These are phyloP conservation scores for Eurystomus gularis DNA, from an alignment of 2,113 vertebrate genomes.

Conservation along the genomic window DNA sequence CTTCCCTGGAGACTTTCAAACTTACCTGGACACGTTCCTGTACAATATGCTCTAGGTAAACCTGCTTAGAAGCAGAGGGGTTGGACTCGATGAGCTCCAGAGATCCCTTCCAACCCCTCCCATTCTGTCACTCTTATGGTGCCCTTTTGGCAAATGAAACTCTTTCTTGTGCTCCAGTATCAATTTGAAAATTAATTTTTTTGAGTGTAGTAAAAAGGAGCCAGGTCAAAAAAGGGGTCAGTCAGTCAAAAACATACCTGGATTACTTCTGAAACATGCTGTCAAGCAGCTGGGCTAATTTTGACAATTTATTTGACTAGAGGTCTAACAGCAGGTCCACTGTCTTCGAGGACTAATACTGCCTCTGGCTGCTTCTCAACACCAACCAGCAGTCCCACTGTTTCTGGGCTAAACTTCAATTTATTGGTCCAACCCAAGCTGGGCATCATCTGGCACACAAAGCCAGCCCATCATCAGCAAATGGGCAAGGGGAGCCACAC, in stretches of 20 bases:
- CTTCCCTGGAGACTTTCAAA: too few relatives aligned
- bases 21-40: too few relatives aligned
- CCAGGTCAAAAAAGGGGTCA: neutral
- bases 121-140: neutral
- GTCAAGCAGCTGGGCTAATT: neutral
- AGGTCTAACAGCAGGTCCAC: neutral
- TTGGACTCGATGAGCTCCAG: too few relatives aligned
- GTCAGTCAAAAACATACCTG: neutral
- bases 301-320: neutral
- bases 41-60: too few relatives aligned
- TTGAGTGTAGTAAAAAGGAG: neutral
- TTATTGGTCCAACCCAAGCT: neutral
- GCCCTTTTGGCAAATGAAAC: neutral
- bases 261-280: neutral
- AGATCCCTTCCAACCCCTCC: too few relatives aligned
- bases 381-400: neutral
- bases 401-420: neutral
- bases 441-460: neutral
- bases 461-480: neutral
- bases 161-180: neutral
- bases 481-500: neutral
- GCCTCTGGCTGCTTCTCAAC: conserved; percentile 36
- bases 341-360: conserved; percentile 40
- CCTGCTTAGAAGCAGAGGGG: too few relatives aligned
- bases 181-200: neutral